Base-by-base conservation (phyloP, 2,113 vertebrate genomes). In the Melanostigma gelatinosum region DNA sequence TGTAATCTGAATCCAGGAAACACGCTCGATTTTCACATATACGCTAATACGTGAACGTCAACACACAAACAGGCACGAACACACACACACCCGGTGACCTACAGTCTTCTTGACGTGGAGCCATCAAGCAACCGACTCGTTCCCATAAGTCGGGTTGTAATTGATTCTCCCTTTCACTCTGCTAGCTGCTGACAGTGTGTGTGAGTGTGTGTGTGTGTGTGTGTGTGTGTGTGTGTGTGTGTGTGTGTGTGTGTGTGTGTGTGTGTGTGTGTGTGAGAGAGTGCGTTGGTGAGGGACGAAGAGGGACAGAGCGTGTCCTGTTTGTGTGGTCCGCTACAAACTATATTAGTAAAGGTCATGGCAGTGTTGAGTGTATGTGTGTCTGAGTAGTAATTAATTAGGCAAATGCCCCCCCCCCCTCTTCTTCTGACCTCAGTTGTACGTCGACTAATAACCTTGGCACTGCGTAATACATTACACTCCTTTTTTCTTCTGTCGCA, bases 381-480 rank as follows among this genome's bases (percentile, higher is more conserved):
- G 84, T 81, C 50, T 81, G 84, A 86, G 87, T 85, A 76, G 83
- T 85, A 91, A 94, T 94, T 94, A 93, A 94, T 93, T 93, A 93
- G 91, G 81, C 52, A 88, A 92, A 90, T 90, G 80, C 73, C 61
- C 85, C 69, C 9, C 42, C 42, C 10, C 10, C 76, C 89, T 85
- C 87, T 40, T 88, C 71, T 52, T 83, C 88, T 95, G 95, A 96
- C 94, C 95, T 94, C 89, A 91, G 95, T 94, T 94, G 94, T 57
- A 27, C 54, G 54, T 86, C 91, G 89, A 92, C 91, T 94, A 95
- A 96, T 94, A 95, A 96, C 94, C 94, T 92, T 88, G 64, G 93
- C 91, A 90, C 93, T 92, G 89, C 92, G 94, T 91, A 94, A 93
- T 94, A 83, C 84, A 94, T 95, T 94, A 91, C 82, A 36, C 63